Evolutionary conservation across 1,140 invertebrate species (phyloP).

Genomic region (Drosophila asahinai): DNA sequence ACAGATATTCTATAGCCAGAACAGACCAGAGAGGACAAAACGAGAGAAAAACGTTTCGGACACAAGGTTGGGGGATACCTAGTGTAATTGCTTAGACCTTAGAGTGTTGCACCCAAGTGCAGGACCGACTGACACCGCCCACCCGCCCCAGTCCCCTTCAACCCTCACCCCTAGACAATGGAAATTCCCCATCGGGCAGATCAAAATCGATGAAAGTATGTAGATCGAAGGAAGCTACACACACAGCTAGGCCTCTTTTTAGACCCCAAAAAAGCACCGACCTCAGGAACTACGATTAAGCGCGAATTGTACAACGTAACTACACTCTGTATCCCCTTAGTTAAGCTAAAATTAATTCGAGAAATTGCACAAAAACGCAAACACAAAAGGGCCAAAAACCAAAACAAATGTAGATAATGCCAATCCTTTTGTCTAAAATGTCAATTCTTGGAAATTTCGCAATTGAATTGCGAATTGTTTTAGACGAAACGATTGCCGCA

Average conservation of each 20-base stretch:
- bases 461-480: constrained; percentile 64
- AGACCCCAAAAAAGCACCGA: constrained; percentile 29
- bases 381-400: constrained; percentile 35
- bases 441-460: constrained; percentile 67
- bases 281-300: constrained; percentile 43
- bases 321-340: constrained; percentile 85
- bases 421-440: constrained; percentile 85
- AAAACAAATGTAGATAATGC: constrained; percentile 81
- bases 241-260: constrained; percentile 37
- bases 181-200: constrained; percentile 41
- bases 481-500: constrained; percentile 85
- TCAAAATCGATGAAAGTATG: constrained; percentile 17
- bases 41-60: constrained; percentile 53
- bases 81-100: constrained; percentile 84
- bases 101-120: constrained; percentile 75
- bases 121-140: constrained; percentile 52
- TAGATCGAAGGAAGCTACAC: constrained; percentile 6
- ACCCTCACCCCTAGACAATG: constrained; percentile 34
- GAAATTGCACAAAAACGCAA: constrained; percentile 41
- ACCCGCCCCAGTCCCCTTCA: neutral
- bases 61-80: constrained; percentile 83
- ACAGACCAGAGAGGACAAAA: constrained; percentile 27
- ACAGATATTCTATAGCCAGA: constrained; percentile 32
- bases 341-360: constrained; percentile 70
- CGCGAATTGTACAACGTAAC: constrained; percentile 76